phyloP scores from a whole-genome alignment of 2,797 vertebrate species.

The Tangara arthus region DNA sequence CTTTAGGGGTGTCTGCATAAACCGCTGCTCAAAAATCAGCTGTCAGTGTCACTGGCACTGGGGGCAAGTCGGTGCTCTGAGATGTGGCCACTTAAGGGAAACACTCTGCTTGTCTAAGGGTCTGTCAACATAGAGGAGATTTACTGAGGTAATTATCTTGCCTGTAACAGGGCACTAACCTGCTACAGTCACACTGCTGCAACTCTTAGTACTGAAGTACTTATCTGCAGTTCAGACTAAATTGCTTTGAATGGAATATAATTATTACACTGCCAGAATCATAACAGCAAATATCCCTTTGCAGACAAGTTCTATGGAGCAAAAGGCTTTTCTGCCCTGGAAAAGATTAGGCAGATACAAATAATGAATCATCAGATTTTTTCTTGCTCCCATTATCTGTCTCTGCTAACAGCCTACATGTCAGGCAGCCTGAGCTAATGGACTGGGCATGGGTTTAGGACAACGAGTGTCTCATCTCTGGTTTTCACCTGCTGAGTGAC shows the following conservation, averaged over 20 bases:
- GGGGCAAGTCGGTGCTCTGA: not conserved
- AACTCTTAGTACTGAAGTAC: not conserved
- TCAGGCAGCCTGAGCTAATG: not conserved
- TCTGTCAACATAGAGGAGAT: not conserved
- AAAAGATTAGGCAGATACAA: not conserved
- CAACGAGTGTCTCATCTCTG: not conserved
- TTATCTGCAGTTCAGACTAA: not conserved
- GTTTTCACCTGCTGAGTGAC: not conserved
- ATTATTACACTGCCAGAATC: not conserved
- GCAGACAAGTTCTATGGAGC: not conserved
- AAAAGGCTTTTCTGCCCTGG: not conserved
- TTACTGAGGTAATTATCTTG: not conserved
- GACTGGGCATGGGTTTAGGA: not conserved
- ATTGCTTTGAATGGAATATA: not conserved
- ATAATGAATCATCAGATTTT: not conserved
- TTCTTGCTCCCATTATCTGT: not conserved
- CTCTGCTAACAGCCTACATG: not conserved
- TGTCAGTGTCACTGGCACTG: not conserved
- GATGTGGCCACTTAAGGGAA: accelerated
- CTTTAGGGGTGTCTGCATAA: not conserved
- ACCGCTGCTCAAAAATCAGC: not conserved
- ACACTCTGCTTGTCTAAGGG: not conserved
- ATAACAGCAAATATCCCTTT: not conserved
- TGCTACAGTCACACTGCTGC: not conserved
- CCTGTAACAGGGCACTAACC: not conserved